These are phyloP conservation scores for Athalia circularis DNA, from an alignment of 2,888 invertebrate species.

Conservation along the genomic window DNA sequence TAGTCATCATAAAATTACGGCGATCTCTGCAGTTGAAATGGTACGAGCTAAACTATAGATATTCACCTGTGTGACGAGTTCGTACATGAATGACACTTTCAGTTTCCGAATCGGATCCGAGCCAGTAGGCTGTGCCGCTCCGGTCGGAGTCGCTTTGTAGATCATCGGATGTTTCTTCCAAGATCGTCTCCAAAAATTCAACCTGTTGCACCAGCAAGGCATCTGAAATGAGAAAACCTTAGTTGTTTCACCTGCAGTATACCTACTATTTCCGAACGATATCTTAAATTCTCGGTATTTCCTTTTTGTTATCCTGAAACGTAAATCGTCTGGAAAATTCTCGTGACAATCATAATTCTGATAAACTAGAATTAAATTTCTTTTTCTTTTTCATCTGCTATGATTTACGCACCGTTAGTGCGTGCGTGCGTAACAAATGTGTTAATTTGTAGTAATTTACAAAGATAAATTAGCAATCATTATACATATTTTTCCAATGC, in stretches of 20 bases:
- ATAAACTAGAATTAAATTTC: conserved; percentile 6
- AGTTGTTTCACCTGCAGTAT: neutral
- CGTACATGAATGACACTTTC: conserved; percentile 83
- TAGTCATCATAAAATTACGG: neutral
- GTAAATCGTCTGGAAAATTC: too few species aligned
- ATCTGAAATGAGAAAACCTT: conserved; percentile 56
- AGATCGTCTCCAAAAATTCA: conserved; percentile 89
- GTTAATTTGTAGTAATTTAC: too few species aligned
- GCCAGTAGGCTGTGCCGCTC: conserved; percentile 76
- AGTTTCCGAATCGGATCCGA: conserved; percentile 85
- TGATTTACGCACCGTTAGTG: too few species aligned
- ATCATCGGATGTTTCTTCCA: conserved; percentile 93
- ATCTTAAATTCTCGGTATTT: neutral
- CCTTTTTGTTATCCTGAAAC: neutral
- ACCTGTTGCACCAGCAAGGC: conserved; percentile 75
- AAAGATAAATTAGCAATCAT: too few species aligned
- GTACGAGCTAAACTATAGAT: too few species aligned
- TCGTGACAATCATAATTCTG: too few species aligned
- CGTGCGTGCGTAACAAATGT: too few species aligned
- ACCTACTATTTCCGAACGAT: neutral
- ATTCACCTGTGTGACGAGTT: conserved; percentile 63
- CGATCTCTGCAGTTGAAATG: neutral
- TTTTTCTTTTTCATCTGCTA: too few species aligned
- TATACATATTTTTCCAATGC: too few species aligned
- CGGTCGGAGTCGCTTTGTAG: conserved; percentile 84